Percentiles rank a stretch among this genome's conserved stretches.
Conservation (phyloP, 2,113 vertebrate species). For the Trematocara stigmaticum region DNA sequence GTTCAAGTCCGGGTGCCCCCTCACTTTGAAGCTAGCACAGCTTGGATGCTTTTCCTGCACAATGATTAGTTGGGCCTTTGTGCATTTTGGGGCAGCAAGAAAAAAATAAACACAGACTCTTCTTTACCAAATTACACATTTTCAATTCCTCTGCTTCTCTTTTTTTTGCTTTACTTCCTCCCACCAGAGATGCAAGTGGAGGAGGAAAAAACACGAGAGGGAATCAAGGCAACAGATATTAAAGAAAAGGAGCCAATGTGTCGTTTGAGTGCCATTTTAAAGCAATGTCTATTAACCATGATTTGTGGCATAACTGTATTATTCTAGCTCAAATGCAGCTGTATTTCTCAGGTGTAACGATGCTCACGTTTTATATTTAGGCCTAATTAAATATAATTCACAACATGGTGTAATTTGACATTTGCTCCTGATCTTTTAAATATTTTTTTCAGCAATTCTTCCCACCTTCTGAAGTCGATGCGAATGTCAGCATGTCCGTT, state of each 20-base stretch:
- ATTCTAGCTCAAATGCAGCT: not conserved
- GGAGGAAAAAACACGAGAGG: not conserved
- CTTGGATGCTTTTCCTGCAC: rapidly evolving
- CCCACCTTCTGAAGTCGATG: conserved; percentile 80
- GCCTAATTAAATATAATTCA: not conserved
- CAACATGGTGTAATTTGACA: not conserved
- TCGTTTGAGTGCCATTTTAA: not conserved
- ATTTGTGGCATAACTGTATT: not conserved
- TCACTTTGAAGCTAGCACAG: not conserved
- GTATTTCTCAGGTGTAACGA: not conserved
- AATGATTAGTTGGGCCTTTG: too few species aligned
- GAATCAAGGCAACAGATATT: not conserved
- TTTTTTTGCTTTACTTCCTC: not conserved
- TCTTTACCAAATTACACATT: not conserved
- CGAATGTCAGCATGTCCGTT: conserved; percentile 83
- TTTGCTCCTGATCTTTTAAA: not conserved
- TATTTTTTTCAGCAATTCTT: not conserved
- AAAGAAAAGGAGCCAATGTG: not conserved
- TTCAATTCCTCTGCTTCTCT: not conserved
- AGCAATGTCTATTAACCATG: not conserved
- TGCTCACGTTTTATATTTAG: not conserved
- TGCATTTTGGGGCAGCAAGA: not conserved
- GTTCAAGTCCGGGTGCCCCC: conserved; percentile 79
- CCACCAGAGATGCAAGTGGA: not conserved
- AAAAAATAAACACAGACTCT: not conserved